Percentiles rank a stretch among this genome's conserved stretches.
Evolutionary conservation across 1,140 invertebrate genomes (phyloP).

Genomic region (Caerostris extrusa): DNA sequence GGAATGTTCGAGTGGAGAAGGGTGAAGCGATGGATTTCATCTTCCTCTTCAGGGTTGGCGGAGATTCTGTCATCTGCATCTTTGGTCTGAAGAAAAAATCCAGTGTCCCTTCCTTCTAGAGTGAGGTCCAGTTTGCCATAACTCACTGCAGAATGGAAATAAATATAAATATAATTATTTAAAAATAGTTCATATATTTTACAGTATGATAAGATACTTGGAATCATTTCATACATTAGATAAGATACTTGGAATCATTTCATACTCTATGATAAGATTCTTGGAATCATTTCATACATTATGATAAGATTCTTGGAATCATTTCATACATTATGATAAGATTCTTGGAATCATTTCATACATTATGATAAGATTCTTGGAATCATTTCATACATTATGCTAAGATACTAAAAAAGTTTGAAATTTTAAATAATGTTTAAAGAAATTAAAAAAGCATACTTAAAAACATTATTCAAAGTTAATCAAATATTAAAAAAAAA

Average conservation of each 20-base stretch:
- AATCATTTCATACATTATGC: not conserved
- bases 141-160: not conserved
- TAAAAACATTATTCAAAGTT: too few relatives aligned
- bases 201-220: not conserved
- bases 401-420: too few relatives aligned
- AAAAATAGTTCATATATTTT: too few relatives aligned
- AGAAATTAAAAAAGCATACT: too few relatives aligned
- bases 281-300: not conserved
- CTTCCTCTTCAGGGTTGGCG: slow-evolving; percentile 81
- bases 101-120: slow-evolving; percentile 93
- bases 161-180: not conserved
- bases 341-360: not conserved
- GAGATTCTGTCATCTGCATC: slow-evolving; percentile 83
- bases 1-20: slow-evolving; percentile 93
- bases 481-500: too few relatives aligned
- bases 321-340: not conserved
- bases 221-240: not conserved
- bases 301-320: not conserved
- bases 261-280: not conserved
- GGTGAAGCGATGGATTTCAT: slow-evolving; percentile 85
- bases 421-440: too few relatives aligned
- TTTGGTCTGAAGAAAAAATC: slow-evolving; percentile 91
- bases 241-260: too few relatives aligned
- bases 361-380: not conserved
- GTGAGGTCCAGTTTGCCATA: slow-evolving; percentile 86